Evolutionary conservation across 2,113 vertebrate species (phyloP).

Genomic region (Sprattus sprattus): DNA sequence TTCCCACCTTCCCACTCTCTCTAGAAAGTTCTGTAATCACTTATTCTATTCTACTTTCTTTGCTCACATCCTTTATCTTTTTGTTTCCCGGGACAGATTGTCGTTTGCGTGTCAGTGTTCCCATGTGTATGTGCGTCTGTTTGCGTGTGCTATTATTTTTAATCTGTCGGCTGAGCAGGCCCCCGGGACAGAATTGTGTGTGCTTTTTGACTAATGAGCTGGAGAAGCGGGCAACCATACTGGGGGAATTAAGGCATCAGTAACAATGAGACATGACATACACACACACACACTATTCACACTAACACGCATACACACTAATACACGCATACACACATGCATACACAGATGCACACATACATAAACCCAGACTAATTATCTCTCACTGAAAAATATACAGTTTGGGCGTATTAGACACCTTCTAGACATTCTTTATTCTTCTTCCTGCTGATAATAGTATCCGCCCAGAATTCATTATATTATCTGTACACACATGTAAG

Average conservation of each 20-base stretch:
- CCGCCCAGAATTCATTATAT: background rate
- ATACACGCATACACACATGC: constrained; percentile 18
- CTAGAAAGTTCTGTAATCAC: background rate
- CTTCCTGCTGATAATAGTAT: background rate
- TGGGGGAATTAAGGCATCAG: constrained; percentile 63
- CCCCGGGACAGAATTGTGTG: constrained; percentile 54
- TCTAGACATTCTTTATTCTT: background rate
- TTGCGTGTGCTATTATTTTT: constrained; percentile 9
- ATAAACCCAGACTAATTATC: background rate
- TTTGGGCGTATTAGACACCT: background rate
- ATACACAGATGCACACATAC: background rate
- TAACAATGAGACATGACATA: constrained; percentile 60
- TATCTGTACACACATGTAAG: background rate
- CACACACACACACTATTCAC: background rate
- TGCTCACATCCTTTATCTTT: background rate
- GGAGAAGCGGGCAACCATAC: constrained; percentile 46
- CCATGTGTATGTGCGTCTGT: constrained; percentile 27
- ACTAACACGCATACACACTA: constrained; percentile 22
- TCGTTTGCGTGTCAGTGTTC: background rate
- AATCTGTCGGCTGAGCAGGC: constrained; percentile 27
- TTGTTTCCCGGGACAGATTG: background rate
- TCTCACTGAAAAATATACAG: background rate
- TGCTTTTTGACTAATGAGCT: constrained; percentile 68
- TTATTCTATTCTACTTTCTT: background rate
- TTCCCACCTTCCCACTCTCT: background rate